Percentiles rank a stretch among this genome's conserved stretches.
phyloP scores from a whole-genome alignment of 2,888 invertebrate genomes.

The Pecten maximus region DNA sequence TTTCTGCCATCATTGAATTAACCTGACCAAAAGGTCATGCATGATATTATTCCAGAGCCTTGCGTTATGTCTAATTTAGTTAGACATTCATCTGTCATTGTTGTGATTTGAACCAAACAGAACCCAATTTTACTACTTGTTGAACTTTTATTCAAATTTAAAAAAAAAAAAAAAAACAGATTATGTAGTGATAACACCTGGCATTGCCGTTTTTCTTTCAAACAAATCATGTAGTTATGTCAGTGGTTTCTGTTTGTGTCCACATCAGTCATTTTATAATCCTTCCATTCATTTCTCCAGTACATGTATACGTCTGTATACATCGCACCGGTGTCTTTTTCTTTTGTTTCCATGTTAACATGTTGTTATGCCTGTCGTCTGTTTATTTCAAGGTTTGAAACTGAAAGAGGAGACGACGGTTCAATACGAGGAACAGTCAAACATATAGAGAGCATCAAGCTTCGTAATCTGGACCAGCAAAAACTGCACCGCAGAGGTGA shows the following conservation, averaged over 20 bases:
- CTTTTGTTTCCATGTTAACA: neutral
- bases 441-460: constrained; percentile 84
- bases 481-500: constrained; percentile 69
- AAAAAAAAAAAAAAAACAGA: neutral
- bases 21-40: neutral
- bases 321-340: neutral
- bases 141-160: neutral
- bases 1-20: neutral
- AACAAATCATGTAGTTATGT: neutral
- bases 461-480: constrained; percentile 69
- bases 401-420: constrained; percentile 88
- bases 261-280: neutral
- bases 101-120: neutral
- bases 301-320: neutral
- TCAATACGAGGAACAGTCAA: constrained; percentile 87
- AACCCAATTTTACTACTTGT: neutral
- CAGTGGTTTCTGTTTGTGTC: neutral
- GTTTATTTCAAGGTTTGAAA: constrained; percentile 87
- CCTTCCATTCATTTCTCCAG: neutral
- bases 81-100: neutral
- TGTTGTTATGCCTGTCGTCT: constrained; percentile 36
- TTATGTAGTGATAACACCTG: no score
- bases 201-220: neutral
- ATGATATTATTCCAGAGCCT: neutral
- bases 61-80: neutral